Evolutionary conservation across 2,113 vertebrate genomes (phyloP), one percentile per base, ranked within the genome.

Genomic region (Pionites leucogaster): DNA sequence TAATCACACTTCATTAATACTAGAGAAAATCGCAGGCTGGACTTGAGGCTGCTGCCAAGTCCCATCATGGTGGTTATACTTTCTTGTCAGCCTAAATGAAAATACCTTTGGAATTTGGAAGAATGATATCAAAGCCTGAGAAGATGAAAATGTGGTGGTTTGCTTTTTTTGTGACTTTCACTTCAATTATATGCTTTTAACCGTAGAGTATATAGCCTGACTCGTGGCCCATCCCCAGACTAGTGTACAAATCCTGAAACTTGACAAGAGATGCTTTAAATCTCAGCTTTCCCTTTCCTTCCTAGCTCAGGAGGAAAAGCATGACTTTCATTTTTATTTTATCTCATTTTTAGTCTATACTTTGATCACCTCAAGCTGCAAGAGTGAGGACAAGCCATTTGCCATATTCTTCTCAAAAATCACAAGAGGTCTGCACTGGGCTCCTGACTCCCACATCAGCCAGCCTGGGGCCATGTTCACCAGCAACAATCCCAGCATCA

Each of bases 11-110:
- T 91, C 77, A 27, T 33, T 52, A 72, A 31, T 17, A 41, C 37
- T 9, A 29, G 18, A 68, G 39, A 68, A 52, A 42, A 62, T 35
- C 59, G 17, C 41, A 39, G 41, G 46, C 47, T 41, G 55, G 22
- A 13, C n/a, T 29, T 35, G 57, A 59, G 33, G 57, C 57, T 46
- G 76, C 37, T 86, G 65, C 59, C 29, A 12, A 57, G 37, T 24
- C 35, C n/a, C 52, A 55, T 53, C 75, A 28, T 0, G 0, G 65
- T 11, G 14, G 15, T 20, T 19, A 37, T 2, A 28, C 13, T 4
- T 35, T 25, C 44, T 63, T 39, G 29, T 16, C 71, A 59, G 62
- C 29, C 82, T 50, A 41, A 63, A 68, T 33, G 11, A 50, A 46
- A 68, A 77, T 22, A 16, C 17, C 67, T 71, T 31, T 5, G 11